Base-by-base conservation (phyloP, 2,113 vertebrate species). In the Thalassarche chlororhynchos region DNA sequence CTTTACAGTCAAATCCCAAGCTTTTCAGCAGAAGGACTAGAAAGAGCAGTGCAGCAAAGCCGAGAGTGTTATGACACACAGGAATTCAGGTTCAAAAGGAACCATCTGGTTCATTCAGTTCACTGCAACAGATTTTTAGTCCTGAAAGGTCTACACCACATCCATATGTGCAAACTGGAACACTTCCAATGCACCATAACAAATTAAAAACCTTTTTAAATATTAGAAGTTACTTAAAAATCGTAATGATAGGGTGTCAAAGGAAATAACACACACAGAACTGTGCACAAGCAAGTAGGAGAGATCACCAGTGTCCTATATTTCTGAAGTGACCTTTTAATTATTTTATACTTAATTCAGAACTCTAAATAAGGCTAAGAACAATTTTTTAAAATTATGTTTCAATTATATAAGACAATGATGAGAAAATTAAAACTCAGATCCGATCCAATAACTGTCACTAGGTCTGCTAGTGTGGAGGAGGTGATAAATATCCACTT, bases 371-470 rank as follows among this genome's bases (percentile, higher is more conserved):
- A 96, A 71, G 29, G 16, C 29, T 77, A 81, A 75, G 57, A 96
- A 55, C 64, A 81, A 93, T 81, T 90, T 96, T 78, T 34, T 88
- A 90, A 36, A 75, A 74, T 20, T 80, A 46, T 77, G 47, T 86
- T 95, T 84, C 69, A 84, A 97, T 95, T 97, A 96, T 49, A 3
- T 95, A 97, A 97, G 94, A 90, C 80, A 94, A 96, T 90, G 72
- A 52, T 34, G 34, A 95, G 68, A 93, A 96, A 92, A 93, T 70
- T 54, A 87, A 96, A 94, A 87, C 75, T 90, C 77, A 94, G 77
- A 74, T 88, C 38, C 90, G 38, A 92, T 93, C 57, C 95, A 94
- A 14, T 92, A 97, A 81, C 86, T 93, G 70, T 93, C 90, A 93
- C 60, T 90, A 89, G 86, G 76, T 92, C 96, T 97, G 94, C 68